phyloP scores from a whole-genome alignment of 2,888 invertebrate species.

The Iphiclides podalirius region DNA sequence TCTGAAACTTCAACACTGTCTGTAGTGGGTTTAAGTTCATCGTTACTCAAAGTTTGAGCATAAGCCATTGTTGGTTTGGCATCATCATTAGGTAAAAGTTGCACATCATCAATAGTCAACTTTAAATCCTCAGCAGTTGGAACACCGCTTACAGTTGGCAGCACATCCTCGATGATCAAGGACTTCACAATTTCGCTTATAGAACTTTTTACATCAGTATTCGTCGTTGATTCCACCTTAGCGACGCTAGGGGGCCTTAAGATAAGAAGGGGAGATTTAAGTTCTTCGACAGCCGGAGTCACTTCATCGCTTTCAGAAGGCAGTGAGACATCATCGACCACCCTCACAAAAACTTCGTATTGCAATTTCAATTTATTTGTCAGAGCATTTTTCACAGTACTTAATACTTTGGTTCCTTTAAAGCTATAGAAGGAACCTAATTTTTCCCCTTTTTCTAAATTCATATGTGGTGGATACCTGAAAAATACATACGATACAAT shows the following conservation, averaged over 20 bases:
- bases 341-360: constrained; percentile 66
- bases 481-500: too few relatives aligned
- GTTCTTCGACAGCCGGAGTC: constrained; percentile 6
- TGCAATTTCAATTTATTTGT: constrained; percentile 61
- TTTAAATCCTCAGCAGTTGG: constrained; percentile 12
- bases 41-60: background rate
- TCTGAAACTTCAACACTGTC: background rate
- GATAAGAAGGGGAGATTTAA: constrained; percentile 14
- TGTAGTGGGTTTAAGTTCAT: constrained; percentile 8
- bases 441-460: constrained; percentile 52
- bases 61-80: constrained; percentile 8
- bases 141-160: constrained; percentile 14
- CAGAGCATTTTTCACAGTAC: constrained; percentile 43
- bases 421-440: constrained; percentile 63
- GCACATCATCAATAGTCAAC: constrained; percentile 14
- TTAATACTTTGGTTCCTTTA: constrained; percentile 58
- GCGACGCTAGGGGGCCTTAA: constrained; percentile 10
- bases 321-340: constrained; percentile 52
- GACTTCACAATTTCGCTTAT: constrained; percentile 19
- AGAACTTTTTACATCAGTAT: constrained; percentile 11
- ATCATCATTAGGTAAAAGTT: constrained; percentile 15
- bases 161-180: constrained; percentile 19
- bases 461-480: constrained; percentile 58
- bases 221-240: constrained; percentile 12
- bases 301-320: constrained; percentile 17